These are phyloP conservation scores for Periphyllus acericola DNA, from an alignment of 2,888 invertebrate species.

Conservation along the genomic window DNA sequence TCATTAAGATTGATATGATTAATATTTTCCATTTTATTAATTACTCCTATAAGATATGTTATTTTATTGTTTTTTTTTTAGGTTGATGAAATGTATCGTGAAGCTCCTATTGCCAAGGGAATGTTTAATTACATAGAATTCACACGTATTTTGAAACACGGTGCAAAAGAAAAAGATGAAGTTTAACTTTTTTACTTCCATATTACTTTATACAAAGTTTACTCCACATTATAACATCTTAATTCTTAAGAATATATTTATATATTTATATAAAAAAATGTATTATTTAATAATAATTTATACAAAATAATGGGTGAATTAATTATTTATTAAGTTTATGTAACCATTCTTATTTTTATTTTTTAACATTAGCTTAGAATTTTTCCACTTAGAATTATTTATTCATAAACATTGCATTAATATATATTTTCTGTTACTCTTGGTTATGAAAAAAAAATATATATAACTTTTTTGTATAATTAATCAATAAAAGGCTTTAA, in stretches of 20 bases:
- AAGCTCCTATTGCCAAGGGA: constrained; percentile 93
- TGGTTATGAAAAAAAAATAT: background rate
- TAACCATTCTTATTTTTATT: constrained; percentile 21
- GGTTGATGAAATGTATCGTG: constrained; percentile 98
- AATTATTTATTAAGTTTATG: constrained; percentile 50
- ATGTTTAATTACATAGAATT: constrained; percentile 98
- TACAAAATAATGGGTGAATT: constrained; percentile 28
- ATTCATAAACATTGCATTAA: constrained; percentile 29
- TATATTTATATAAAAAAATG: constrained; percentile 26
- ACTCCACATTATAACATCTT: constrained; percentile 43
- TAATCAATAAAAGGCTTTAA: background rate
- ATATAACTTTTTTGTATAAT: background rate
- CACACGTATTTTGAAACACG: constrained; percentile 97
- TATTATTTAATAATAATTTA: constrained; percentile 48
- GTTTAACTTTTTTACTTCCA: constrained; percentile 20
- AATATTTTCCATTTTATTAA: background rate
- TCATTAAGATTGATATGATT: too few species aligned
- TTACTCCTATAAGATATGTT: background rate
- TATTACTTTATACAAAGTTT: constrained; percentile 29
- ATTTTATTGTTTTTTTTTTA: constrained; percentile 65
- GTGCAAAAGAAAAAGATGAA: constrained; percentile 98
- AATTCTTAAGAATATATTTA: constrained; percentile 32
- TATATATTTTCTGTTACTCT: background rate
- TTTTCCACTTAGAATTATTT: constrained; percentile 13
- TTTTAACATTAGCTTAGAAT: constrained; percentile 26